phyloP scores from a whole-genome alignment of 2,113 vertebrate species.

The Arothron firmamentum region DNA sequence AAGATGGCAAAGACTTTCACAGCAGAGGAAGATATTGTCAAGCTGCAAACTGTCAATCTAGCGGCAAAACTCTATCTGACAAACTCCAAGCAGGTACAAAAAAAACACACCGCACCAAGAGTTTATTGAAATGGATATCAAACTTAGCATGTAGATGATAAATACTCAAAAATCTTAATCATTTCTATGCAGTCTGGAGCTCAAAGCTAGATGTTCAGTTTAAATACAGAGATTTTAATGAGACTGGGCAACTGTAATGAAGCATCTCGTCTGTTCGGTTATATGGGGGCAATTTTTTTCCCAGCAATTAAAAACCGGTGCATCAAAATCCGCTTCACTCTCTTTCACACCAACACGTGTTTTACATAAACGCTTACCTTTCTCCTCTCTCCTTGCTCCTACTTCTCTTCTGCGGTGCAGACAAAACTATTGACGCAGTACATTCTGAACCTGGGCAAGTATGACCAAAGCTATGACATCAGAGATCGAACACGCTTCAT shows the following conservation, averaged over 20 bases:
- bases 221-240: constrained; percentile 20
- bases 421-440: constrained; percentile 99
- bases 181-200: not conserved
- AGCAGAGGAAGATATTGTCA: constrained; percentile 91
- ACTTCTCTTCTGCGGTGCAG: constrained; percentile 58
- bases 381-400: not conserved
- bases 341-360: not conserved
- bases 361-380: not conserved
- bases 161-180: too few species aligned
- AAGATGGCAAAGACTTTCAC: constrained; percentile 93
- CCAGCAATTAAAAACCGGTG: not conserved
- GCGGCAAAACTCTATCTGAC: constrained; percentile 95
- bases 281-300: constrained; percentile 34
- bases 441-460: constrained; percentile 96
- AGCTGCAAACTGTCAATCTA: constrained; percentile 90
- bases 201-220: constrained; percentile 6
- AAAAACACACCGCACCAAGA: not conserved
- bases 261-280: constrained; percentile 31
- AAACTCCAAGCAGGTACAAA: constrained; percentile 92
- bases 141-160: too few species aligned
- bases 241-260: constrained; percentile 33
- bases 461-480: constrained; percentile 99
- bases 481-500: constrained; percentile 98
- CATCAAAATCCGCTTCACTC: not conserved
- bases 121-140: not conserved